Percentiles rank a stretch among this genome's conserved stretches.
Evolutionary conservation across 2,797 vertebrate species (phyloP).

Genomic region (Pangasius larnaudii): DNA sequence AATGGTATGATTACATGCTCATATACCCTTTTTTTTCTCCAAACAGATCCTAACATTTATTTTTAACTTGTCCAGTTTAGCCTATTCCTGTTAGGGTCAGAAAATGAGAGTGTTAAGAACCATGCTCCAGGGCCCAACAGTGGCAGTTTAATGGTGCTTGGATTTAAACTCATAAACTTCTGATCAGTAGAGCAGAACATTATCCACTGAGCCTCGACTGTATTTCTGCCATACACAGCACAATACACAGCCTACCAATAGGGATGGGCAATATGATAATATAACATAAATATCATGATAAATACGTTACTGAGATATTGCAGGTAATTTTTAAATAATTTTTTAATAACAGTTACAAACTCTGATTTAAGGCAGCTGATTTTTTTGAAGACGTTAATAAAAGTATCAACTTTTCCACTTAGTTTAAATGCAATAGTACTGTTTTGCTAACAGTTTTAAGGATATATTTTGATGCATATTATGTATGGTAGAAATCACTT

Average conservation of each 20-base stretch:
- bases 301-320: background rate
- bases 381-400: background rate
- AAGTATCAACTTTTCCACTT: background rate
- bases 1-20: background rate
- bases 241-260: background rate
- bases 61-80: background rate
- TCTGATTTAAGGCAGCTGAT: background rate
- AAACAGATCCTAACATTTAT: background rate
- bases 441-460: background rate
- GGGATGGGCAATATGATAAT: background rate
- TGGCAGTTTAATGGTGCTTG: background rate
- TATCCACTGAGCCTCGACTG: background rate
- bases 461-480: background rate
- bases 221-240: background rate
- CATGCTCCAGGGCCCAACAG: background rate
- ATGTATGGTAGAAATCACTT: background rate
- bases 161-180: constrained; percentile 14
- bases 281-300: background rate
- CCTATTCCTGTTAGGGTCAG: background rate
- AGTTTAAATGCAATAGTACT: background rate
- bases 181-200: constrained; percentile 21
- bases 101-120: background rate
- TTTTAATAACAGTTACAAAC: background rate
- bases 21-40: background rate
- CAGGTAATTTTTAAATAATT: background rate